These are phyloP conservation scores for Cyclina sinensis DNA, from an alignment of 1,140 invertebrate genomes.

Conservation along the genomic window DNA sequence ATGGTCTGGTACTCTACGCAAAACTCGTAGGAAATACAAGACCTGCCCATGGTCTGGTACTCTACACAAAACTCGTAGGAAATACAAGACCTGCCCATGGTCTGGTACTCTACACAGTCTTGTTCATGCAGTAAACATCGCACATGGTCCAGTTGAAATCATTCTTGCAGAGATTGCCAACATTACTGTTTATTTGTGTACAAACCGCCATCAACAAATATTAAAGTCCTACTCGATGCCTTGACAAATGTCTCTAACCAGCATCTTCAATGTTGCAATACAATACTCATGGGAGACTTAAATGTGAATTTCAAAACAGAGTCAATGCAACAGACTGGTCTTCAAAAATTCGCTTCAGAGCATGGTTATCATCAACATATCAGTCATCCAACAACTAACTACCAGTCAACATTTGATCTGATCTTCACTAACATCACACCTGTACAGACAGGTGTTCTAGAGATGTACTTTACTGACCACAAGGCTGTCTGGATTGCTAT, in stretches of 20 bases:
- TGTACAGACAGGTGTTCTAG: no score
- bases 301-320: slow-evolving; percentile 23
- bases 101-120: no score
- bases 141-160: slow-evolving; percentile 14
- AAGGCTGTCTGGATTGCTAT: no score
- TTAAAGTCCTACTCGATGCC: neutral
- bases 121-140: neutral
- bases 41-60: no score
- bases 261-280: slow-evolving; percentile 1
- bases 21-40: no score
- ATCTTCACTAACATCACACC: no score
- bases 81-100: no score
- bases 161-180: slow-evolving; percentile 2
- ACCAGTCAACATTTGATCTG: no score
- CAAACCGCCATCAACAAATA: slow-evolving; percentile 22
- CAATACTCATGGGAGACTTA: slow-evolving; percentile 41
- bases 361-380: slow-evolving; percentile 22
- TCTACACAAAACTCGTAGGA: no score
- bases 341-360: slow-evolving; percentile 25
- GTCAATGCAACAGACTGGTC: neutral
- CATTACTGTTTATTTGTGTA: slow-evolving; percentile 29
- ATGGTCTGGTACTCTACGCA: no score
- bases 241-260: neutral
- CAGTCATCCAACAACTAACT: slow-evolving; percentile 6
- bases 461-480: no score